These are phyloP conservation scores for Catalaphyllia jardinei DNA, from an alignment of 64 coral and sea anemone genomes.

Conservation along the genomic window DNA sequence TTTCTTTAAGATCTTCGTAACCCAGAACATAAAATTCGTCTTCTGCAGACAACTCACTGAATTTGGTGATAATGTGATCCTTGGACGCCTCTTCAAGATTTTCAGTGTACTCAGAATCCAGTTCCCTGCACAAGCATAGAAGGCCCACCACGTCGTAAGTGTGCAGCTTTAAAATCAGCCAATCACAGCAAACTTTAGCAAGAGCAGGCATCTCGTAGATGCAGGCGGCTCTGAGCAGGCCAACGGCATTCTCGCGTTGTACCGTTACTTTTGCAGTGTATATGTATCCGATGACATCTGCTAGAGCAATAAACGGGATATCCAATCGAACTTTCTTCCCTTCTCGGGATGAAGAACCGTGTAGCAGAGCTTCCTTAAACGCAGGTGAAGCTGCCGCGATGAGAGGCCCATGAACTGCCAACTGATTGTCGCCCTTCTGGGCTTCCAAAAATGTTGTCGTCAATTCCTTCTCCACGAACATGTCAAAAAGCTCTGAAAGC, in stretches of 20 bases:
- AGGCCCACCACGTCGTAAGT: constrained; percentile 8
- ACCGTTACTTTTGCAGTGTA: constrained; percentile 38
- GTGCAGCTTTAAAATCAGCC: constrained; percentile 9
- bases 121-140: neutral
- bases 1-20: constrained; percentile 19
- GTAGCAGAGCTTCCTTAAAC: neutral
- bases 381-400: constrained; percentile 16
- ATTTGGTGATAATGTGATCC: neutral
- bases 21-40: neutral
- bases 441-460: constrained; percentile 8
- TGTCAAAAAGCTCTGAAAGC: neutral
- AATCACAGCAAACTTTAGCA: constrained; percentile 14
- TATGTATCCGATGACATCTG: constrained; percentile 24
- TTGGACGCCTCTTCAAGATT: constrained; percentile 2
- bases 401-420: constrained; percentile 13
- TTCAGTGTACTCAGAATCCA: neutral
- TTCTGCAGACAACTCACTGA: neutral
- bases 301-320: neutral
- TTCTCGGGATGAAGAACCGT: neutral
- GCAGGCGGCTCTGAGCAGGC: constrained; percentile 4
- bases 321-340: neutral
- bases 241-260: neutral
- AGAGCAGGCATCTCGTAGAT: constrained; percentile 22
- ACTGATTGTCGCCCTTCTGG: neutral
- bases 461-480: constrained; percentile 3